phyloP scores from a whole-genome alignment of 2,113 vertebrate genomes.

The Rhizomys pruinosus region DNA sequence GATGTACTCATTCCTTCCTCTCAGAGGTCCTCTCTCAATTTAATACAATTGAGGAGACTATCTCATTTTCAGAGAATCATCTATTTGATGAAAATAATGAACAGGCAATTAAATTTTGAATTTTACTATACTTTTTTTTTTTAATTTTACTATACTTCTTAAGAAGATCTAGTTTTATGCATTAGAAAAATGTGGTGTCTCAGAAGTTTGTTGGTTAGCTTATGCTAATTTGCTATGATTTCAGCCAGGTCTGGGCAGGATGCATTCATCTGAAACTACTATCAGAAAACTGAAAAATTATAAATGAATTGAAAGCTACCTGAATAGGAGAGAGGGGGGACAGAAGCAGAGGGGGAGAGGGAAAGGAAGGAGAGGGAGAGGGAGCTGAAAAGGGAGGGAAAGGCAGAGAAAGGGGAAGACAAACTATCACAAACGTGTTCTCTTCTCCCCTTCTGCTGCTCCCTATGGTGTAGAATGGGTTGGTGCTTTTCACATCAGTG shows the following conservation, averaged over 20 bases:
- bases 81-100: not conserved
- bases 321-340: not conserved
- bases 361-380: not conserved
- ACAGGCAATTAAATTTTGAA: not conserved
- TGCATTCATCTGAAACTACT: not conserved
- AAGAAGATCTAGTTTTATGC: not conserved
- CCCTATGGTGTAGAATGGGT: not conserved
- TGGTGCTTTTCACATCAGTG: not conserved
- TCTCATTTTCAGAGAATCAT: not conserved
- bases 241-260: not conserved
- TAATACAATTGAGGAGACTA: not conserved
- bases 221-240: not conserved
- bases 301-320: slow-evolving; percentile 15
- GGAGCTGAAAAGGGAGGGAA: not conserved
- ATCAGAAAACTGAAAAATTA: not conserved
- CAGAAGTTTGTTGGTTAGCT: not conserved
- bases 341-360: not conserved
- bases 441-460: not conserved
- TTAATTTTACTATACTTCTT: slow-evolving; percentile 35
- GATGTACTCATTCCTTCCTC: not conserved
- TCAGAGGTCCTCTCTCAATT: not conserved
- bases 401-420: not conserved
- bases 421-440: too few relatives aligned
- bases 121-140: slow-evolving; percentile 28
- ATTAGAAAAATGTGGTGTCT: not conserved